Conservation (phyloP, 2,113 vertebrate species). For the Pithys albifrons region DNA sequence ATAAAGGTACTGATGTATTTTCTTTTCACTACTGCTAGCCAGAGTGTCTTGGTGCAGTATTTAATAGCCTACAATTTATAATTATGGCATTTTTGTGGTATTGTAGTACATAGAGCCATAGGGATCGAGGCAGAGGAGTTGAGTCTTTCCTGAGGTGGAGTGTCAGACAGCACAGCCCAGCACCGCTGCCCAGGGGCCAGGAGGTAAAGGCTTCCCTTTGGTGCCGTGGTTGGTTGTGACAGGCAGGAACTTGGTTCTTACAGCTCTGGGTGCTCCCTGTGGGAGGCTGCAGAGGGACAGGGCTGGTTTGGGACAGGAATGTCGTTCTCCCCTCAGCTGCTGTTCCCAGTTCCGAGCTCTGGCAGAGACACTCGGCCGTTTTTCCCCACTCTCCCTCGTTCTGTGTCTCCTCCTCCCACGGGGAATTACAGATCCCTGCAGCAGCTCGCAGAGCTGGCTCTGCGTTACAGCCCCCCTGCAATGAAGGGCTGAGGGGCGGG, state of each 20-base stretch:
- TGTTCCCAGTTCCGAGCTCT: neutral
- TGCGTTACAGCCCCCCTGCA: neutral
- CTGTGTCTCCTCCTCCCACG: neutral
- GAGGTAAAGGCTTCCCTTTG: neutral
- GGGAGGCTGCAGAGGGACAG: neutral
- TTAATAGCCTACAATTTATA: neutral
- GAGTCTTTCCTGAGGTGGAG: neutral
- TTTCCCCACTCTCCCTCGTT: neutral
- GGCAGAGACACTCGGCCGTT: neutral
- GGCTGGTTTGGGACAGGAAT: no score
- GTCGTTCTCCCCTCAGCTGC: neutral
- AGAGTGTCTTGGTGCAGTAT: neutral
- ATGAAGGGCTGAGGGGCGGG: no score
- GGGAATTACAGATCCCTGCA: neutral
- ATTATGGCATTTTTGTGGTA: neutral
- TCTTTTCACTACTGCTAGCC: neutral
- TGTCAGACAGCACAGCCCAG: neutral
- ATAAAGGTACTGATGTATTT: neutral
- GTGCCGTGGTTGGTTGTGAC: accelerated
- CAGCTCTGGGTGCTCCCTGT: neutral
- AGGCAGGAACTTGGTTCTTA: neutral
- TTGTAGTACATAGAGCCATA: neutral
- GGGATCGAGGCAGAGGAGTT: neutral
- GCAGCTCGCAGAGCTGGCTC: neutral
- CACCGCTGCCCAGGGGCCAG: no score